Conservation (phyloP, 2,113 vertebrate species). For the Oryzias curvinotus region DNA sequence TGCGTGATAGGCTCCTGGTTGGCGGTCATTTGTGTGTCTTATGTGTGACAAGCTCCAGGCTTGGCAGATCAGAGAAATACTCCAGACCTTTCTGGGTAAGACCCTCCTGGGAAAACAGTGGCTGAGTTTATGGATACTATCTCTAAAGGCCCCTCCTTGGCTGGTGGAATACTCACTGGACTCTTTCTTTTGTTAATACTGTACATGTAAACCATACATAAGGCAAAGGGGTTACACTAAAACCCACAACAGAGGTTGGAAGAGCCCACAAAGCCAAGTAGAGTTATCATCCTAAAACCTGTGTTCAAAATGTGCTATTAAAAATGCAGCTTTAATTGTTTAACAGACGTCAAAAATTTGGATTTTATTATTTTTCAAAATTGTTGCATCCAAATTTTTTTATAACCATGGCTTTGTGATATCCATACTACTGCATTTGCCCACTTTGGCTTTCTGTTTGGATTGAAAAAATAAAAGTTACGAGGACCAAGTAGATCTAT, state of each 20-base stretch:
- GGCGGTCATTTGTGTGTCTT: slow-evolving; percentile 58
- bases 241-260: background rate
- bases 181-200: slow-evolving; percentile 11
- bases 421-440: too few species aligned
- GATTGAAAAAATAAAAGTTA: too few species aligned
- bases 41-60: slow-evolving; percentile 64
- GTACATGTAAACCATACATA: slow-evolving; percentile 13
- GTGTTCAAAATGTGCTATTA: too few species aligned
- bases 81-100: slow-evolving; percentile 58
- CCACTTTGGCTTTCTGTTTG: too few species aligned
- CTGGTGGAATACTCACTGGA: slow-evolving; percentile 8
- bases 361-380: too few species aligned
- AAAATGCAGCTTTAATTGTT: too few species aligned
- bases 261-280: background rate
- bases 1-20: slow-evolving; percentile 65
- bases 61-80: slow-evolving; percentile 56
- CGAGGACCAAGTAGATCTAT: too few species aligned
- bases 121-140: slow-evolving; percentile 44
- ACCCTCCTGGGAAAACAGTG: slow-evolving; percentile 60
- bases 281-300: too few species aligned
- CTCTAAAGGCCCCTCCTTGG: slow-evolving; percentile 45
- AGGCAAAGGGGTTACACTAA: slow-evolving; percentile 14
- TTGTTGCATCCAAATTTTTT: too few species aligned
- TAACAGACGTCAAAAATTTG: too few species aligned
- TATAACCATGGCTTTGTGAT: too few species aligned